A percentile compares a stretch with the other conserved stretches of the same genome.
phyloP scores from a whole-genome alignment of 2,797 vertebrate species.

The Sparidentex hasta region DNA sequence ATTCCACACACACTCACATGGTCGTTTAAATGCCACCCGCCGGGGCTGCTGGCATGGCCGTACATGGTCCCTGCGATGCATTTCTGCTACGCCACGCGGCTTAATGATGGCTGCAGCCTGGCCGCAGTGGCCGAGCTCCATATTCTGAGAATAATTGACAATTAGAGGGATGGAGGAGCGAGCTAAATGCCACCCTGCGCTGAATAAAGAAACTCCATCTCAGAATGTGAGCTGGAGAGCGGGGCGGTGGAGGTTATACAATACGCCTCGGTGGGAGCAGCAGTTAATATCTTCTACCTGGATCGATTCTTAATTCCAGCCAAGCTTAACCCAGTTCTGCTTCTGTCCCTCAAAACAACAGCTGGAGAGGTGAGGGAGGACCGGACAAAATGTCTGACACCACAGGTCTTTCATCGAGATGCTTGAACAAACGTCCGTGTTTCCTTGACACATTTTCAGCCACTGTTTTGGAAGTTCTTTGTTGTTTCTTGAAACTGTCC shows the following conservation, averaged over 20 bases:
- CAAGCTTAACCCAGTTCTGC: background rate
- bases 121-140: constrained; percentile 50
- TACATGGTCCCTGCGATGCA: constrained; percentile 41
- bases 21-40: constrained; percentile 79
- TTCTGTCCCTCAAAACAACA: background rate
- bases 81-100: constrained; percentile 61
- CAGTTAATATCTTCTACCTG: constrained; percentile 38
- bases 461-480: background rate
- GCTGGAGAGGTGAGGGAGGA: background rate
- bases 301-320: constrained; percentile 16
- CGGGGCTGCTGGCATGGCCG: constrained; percentile 41
- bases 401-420: background rate
- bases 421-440: background rate
- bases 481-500: background rate
- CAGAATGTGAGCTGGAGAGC: constrained; percentile 30
- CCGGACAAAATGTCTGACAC: background rate
- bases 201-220: constrained; percentile 45
- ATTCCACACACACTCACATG: constrained; percentile 47
- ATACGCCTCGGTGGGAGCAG: constrained; percentile 24
- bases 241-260: background rate
- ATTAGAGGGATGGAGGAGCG: constrained; percentile 64
- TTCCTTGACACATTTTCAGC: background rate
- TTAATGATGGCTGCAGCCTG: constrained; percentile 70
- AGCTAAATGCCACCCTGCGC: constrained; percentile 65
- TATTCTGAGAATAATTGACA: constrained; percentile 78